Base-by-base conservation (phyloP, 1,140 invertebrate genomes). In the Kradibia gibbosae region DNA sequence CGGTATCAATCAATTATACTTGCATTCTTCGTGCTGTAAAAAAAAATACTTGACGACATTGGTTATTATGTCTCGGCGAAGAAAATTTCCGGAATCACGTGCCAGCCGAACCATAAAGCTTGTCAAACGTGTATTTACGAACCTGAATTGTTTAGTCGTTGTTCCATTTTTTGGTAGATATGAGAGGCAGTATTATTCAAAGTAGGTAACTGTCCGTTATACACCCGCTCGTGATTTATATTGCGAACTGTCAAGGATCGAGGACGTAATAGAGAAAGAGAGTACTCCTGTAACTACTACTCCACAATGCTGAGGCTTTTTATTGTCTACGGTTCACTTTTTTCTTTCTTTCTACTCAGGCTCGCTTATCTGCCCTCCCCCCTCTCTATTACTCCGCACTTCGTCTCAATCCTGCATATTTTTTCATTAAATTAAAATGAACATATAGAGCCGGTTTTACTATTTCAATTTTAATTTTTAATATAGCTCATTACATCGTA, bases 191-290 rank as follows among this genome's bases (percentile, higher is more conserved):
- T 73, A 82, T 81, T 80, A 85, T 88, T 88, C 85, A 86, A 90
- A 90, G 88, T 88, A 86, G 88, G 87, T 86, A 88, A 86, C 84
- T 85, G 84, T 72, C 87, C 89, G 89, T 90, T 88, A 87, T 85
- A 84, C 83, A 53, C 74, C 72, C 20, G 72, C 17, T 13, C 79
- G 83, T 90, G 89, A 90, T 90, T 90, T 90, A 90, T 90, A 88
- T 84, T 65, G 67, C 50, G 7, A 72, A 85, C 83, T 84, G 86
- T 87, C 85, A 82, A 81, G 75, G 86, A 84, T 86, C 84, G 85
- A 87, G 86, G 85, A 87, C 86, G 84, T 84, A 57, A 60, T 25
- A 20, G 34, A 53, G 62, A 55, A 28, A 70, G 13, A 31, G 2
- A 10, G 34, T 50, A 34, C 48, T 28, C 57, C 48, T 76, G 39